phyloP scores from a whole-genome alignment of 2,797 vertebrate genomes.

The Platyrinchus mystaceus region DNA sequence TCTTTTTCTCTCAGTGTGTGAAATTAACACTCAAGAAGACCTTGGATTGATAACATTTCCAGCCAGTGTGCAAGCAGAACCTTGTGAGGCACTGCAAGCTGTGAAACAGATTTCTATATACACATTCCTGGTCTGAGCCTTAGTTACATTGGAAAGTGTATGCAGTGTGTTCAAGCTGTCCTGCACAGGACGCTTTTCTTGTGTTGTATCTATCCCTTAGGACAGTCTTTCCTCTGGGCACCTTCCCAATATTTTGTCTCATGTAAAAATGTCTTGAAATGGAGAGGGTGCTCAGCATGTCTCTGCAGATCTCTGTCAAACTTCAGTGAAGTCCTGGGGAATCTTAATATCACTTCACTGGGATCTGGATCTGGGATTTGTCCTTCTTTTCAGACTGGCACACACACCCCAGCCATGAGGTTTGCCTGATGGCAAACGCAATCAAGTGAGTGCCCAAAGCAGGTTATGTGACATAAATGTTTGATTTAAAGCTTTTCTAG shows the following conservation, averaged over 20 bases:
- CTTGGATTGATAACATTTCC: background rate
- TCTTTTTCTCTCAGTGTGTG: background rate
- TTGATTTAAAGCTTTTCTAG: background rate
- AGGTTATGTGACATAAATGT: accelerated
- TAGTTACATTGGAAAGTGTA: background rate
- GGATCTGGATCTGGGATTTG: background rate
- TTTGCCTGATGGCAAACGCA: background rate
- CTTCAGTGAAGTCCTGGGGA: background rate
- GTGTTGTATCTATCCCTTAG: background rate
- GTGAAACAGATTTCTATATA: background rate
- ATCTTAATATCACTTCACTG: background rate
- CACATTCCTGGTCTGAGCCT: background rate
- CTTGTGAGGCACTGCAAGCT: background rate
- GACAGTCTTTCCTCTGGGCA: background rate
- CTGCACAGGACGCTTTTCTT: background rate
- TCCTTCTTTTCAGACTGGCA: background rate
- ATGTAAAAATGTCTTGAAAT: background rate
- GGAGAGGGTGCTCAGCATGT: background rate
- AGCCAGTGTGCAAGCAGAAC: background rate
- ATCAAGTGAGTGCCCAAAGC: accelerated
- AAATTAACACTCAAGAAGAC: background rate
- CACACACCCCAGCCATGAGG: accelerated
- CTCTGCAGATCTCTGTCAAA: background rate
- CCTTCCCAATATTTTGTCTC: accelerated
- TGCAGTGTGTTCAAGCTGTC: background rate